Evolutionary conservation across 37 sponge, comb jelly and placozoan genomes (phyloP).

Genomic region (Halichondria panicea): DNA sequence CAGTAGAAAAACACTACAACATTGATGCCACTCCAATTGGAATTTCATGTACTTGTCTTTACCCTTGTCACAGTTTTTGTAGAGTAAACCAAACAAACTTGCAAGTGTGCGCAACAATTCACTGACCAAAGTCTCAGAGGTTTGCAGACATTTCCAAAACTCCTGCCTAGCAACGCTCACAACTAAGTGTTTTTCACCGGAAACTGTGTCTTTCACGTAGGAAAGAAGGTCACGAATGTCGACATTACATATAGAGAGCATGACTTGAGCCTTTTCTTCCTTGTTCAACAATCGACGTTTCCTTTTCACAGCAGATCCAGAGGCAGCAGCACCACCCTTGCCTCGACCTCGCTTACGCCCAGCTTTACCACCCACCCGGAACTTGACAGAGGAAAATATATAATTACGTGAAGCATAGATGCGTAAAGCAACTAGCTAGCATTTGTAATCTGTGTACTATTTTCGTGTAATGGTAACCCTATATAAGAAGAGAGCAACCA

Average conservation of each 20-base stretch:
- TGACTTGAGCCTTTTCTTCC: constrained; percentile 24
- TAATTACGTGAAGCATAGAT: no score
- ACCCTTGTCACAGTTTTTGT: constrained; percentile 9
- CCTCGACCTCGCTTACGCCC: constrained; percentile 6
- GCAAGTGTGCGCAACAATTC: constrained; percentile 5
- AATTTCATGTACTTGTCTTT: constrained; percentile 1
- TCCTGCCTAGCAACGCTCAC: not conserved
- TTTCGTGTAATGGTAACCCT: no score
- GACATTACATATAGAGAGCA: constrained; percentile 8
- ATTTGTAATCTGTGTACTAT: no score
- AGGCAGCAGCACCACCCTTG: no score
- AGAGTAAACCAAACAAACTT: not conserved
- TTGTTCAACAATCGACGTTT: constrained; percentile 10
- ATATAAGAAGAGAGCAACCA: no score
- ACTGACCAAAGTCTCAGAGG: not conserved
- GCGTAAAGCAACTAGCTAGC: no score
- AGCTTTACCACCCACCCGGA: not conserved
- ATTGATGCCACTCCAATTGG: constrained; percentile 25
- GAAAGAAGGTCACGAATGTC: not conserved
- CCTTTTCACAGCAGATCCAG: not conserved
- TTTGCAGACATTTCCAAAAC: not conserved
- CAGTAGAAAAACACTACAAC: constrained; percentile 7
- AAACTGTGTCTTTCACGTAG: constrained; percentile 1
- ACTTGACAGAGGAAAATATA: no score
- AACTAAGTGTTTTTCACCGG: not conserved